These are phyloP conservation scores for Drosophila kokeensis DNA, from an alignment of 2,888 invertebrate species.

Conservation along the genomic window DNA sequence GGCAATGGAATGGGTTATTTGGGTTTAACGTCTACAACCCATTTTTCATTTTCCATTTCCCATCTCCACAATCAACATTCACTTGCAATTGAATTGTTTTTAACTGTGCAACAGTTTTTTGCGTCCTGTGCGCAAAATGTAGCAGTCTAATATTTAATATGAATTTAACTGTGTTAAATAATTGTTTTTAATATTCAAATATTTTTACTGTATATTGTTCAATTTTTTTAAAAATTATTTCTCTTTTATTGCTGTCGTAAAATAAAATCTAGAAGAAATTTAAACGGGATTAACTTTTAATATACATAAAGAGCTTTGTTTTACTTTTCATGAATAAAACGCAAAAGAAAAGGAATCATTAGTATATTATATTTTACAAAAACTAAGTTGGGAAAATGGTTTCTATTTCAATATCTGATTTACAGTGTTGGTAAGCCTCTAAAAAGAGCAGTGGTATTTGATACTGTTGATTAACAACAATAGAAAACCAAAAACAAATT, in stretches of 20 bases:
- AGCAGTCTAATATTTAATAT: slow-evolving; percentile 28
- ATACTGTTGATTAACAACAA: not conserved
- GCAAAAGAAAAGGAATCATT: not conserved
- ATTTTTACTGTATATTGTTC: not conserved
- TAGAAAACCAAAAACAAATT: not conserved
- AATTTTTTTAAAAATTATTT: not conserved
- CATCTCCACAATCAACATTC: slow-evolving; percentile 27
- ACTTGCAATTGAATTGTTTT: slow-evolving; percentile 65
- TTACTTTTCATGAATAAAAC: not conserved
- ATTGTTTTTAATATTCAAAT: not conserved
- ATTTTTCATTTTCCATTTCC: slow-evolving; percentile 24
- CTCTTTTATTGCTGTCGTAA: not conserved
- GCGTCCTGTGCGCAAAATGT: slow-evolving; percentile 26
- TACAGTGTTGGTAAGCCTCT: not conserved
- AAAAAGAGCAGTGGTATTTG: not conserved
- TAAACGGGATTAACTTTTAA: not conserved
- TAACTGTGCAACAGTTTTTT: slow-evolving; percentile 62
- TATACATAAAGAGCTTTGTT: not conserved
- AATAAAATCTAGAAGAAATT: not conserved
- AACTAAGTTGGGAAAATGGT: not conserved
- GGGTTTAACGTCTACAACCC: slow-evolving; percentile 12
- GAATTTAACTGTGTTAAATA: slow-evolving; percentile 13
- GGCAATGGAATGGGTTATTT: slow-evolving; percentile 18
- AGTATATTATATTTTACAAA: not conserved
- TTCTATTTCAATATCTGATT: not conserved